These are phyloP conservation scores for Nycticorax nycticorax DNA, from an alignment of 2,113 vertebrate genomes.

Conservation along the genomic window DNA sequence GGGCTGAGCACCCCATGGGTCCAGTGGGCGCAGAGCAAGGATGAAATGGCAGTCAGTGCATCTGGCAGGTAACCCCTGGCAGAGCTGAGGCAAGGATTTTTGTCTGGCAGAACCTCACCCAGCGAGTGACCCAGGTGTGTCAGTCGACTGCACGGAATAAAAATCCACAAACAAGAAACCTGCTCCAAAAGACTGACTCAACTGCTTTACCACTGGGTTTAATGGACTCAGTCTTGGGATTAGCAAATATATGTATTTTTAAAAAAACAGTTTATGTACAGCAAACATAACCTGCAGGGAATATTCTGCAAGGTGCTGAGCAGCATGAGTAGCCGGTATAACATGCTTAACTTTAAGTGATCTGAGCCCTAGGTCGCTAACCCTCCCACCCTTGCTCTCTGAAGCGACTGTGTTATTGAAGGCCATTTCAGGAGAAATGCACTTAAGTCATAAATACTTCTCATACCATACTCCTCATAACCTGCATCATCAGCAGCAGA, in stretches of 20 bases:
- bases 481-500: background rate
- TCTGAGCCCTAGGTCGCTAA: background rate
- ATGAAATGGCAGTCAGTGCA: background rate
- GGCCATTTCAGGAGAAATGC: background rate
- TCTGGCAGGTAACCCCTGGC: background rate
- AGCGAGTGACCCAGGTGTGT: background rate
- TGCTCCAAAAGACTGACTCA: background rate
- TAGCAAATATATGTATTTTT: background rate
- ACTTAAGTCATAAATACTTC: background rate
- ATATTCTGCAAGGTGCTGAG: background rate
- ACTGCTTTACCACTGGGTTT: background rate
- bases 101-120: background rate
- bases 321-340: background rate
- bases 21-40: background rate
- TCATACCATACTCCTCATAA: background rate
- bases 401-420: background rate
- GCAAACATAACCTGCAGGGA: background rate
- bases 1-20: accelerated
- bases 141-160: background rate
- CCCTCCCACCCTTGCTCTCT: background rate
- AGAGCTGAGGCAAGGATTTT: background rate
- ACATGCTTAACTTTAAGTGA: background rate
- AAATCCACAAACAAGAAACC: background rate
- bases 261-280: background rate
- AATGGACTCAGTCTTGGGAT: background rate